Percentiles rank a stretch among this genome's conserved stretches.
These are phyloP conservation scores for Chrysodeixis includens DNA, from an alignment of 2,888 invertebrate genomes.

Conservation along the genomic window DNA sequence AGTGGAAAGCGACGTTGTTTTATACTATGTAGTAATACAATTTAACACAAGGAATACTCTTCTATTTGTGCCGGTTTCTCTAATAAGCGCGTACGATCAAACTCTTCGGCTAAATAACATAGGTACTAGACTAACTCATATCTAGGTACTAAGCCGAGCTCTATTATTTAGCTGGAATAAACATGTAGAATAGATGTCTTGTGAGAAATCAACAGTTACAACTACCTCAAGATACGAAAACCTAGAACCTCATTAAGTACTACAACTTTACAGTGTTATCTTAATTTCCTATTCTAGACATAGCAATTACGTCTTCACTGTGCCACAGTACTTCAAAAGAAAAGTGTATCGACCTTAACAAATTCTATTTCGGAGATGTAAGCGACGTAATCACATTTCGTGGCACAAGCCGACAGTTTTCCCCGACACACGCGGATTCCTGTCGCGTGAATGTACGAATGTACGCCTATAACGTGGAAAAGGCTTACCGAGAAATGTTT, in stretches of 20 bases:
- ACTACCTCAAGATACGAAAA: neutral
- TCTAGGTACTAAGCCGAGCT: neutral
- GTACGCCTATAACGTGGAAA: slow-evolving; percentile 24
- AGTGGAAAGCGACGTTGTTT: too few species aligned
- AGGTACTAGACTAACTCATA: neutral
- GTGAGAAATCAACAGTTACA: neutral
- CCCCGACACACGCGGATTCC: slow-evolving; percentile 18
- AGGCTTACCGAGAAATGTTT: slow-evolving; percentile 29
- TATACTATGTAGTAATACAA: too few species aligned
- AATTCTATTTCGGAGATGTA: slow-evolving; percentile 12
- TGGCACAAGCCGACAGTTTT: slow-evolving; percentile 23
- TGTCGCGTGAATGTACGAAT: slow-evolving; percentile 35
- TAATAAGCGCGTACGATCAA: too few species aligned
- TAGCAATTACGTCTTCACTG: neutral
- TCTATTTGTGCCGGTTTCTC: too few species aligned
- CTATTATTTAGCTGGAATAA: too few species aligned
- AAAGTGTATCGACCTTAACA: slow-evolving; percentile 16
- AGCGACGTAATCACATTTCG: slow-evolving; percentile 29
- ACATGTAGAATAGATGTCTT: neutral
- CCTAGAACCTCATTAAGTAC: neutral
- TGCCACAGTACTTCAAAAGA: neutral
- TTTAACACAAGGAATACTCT: too few species aligned
- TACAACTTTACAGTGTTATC: too few species aligned
- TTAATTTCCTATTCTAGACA: neutral
- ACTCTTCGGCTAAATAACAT: too few species aligned